Percentiles rank a stretch among this genome's conserved stretches.
Conservation (phyloP, 2,113 vertebrate genomes). For the Tricholaema leucomelas region DNA sequence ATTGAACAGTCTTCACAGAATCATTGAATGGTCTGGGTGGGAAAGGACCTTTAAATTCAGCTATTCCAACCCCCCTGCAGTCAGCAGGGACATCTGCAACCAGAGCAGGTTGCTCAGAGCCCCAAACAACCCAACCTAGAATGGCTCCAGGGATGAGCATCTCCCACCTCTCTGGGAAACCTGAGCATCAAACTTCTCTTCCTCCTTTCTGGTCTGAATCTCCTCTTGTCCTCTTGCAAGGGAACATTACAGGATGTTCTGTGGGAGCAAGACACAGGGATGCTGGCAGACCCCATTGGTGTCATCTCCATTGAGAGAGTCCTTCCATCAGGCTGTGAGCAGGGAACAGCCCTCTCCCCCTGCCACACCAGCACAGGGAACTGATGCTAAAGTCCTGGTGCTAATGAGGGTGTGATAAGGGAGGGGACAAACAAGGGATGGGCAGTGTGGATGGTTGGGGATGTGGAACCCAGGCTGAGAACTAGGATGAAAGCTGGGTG, state of each 20-base stretch:
- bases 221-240: not conserved
- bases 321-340: not conserved
- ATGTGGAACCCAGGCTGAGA: not conserved
- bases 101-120: not conserved
- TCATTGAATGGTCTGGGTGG: not conserved
- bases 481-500: rapidly evolving
- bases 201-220: not conserved
- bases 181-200: not conserved
- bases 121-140: not conserved
- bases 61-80: not conserved
- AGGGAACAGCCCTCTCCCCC: not conserved
- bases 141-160: not conserved
- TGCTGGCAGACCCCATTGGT: not conserved
- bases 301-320: not conserved
- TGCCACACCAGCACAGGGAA: not conserved
- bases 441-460: rapidly evolving
- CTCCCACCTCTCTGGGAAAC: not conserved
- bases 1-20: rapidly evolving
- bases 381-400: not conserved
- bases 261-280: not conserved
- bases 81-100: not conserved
- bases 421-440: rapidly evolving
- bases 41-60: not conserved
- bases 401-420: not conserved
- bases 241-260: not conserved